These are phyloP conservation scores for Pseudomyrmex pallidus DNA, from an alignment of 1,140 invertebrate genomes.

Conservation along the genomic window DNA sequence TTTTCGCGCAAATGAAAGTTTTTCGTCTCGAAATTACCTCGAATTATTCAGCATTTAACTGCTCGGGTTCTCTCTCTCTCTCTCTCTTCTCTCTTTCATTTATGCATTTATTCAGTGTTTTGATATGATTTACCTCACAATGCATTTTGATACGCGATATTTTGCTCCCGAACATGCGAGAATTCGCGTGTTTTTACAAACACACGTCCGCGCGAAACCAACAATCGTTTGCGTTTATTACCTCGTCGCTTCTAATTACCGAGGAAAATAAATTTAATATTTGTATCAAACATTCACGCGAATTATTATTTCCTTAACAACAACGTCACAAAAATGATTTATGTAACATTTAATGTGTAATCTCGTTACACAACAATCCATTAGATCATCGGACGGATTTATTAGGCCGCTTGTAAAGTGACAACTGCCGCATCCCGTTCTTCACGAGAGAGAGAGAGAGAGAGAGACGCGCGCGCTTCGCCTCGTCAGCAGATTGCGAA, in stretches of 20 bases:
- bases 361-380: not conserved
- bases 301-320: slow-evolving; percentile 12
- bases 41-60: slow-evolving; percentile 54
- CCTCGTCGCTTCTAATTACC: slow-evolving; percentile 1
- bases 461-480: no score
- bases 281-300: not conserved
- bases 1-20: slow-evolving; percentile 50
- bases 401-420: not conserved
- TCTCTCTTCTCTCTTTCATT: slow-evolving; percentile 22
- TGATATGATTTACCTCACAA: slow-evolving; percentile 42
- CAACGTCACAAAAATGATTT: slow-evolving; percentile 6
- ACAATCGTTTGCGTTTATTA: not conserved
- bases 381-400: not conserved
- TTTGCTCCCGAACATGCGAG: not conserved
- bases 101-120: slow-evolving; percentile 59
- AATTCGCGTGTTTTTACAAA: not conserved
- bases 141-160: slow-evolving; percentile 39
- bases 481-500: no score
- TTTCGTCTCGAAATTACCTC: slow-evolving; percentile 59
- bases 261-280: slow-evolving; percentile 31
- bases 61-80: not conserved
- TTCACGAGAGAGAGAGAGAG: no score
- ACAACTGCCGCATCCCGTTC: no score
- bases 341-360: not conserved
- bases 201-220: not conserved